These are phyloP conservation scores for Limnodromus scolopaceus DNA, from an alignment of 2,797 vertebrate species.

Conservation along the genomic window DNA sequence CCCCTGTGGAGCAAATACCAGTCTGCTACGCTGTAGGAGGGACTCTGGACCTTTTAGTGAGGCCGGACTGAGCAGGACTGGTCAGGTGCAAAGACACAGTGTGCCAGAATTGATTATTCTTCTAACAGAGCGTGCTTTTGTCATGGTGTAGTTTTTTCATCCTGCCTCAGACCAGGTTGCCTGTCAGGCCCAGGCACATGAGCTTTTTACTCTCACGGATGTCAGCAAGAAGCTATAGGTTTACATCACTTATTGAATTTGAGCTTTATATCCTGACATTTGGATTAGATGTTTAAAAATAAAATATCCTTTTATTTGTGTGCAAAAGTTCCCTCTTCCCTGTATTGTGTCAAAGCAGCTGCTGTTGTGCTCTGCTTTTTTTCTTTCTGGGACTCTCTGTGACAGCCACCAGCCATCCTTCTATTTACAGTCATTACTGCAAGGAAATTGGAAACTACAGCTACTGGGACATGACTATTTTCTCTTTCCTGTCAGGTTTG, in stretches of 20 bases:
- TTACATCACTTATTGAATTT: neutral
- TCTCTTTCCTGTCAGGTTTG: neutral
- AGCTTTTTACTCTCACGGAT: neutral
- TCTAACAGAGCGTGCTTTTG: neutral
- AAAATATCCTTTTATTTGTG: neutral
- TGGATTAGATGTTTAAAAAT: neutral
- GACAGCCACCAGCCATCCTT: neutral
- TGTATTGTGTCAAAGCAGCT: neutral
- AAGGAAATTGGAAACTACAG: slow-evolving; percentile 2
- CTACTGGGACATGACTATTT: neutral
- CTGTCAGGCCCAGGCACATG: neutral
- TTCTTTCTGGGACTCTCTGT: neutral
- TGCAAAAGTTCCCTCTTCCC: neutral
- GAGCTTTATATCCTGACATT: neutral
- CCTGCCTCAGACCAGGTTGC: neutral
- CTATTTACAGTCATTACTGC: neutral
- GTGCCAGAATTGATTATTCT: neutral
- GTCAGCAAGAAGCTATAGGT: neutral
- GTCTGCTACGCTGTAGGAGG: neutral
- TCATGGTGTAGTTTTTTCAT: neutral
- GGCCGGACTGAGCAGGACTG: neutral
- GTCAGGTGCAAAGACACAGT: neutral
- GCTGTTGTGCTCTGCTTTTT: neutral
- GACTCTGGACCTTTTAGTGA: neutral
- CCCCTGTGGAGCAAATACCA: rapidly evolving